Base-by-base conservation (phyloP, 2,888 invertebrate species). In the Campoplex nolae region DNA sequence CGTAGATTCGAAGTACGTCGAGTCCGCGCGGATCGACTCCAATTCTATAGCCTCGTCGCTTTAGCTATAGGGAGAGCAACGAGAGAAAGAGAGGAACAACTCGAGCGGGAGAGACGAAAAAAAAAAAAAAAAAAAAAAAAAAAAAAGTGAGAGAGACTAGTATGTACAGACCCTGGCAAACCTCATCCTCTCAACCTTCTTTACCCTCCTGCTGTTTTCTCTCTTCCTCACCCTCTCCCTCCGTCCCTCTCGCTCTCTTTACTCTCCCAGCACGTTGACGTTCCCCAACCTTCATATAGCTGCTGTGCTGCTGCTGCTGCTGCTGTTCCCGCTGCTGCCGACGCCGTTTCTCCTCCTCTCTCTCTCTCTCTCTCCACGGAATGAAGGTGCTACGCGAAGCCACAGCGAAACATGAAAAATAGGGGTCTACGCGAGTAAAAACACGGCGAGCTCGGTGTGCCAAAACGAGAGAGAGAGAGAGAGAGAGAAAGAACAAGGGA, bases 351-450 rank as follows among this genome's bases (percentile, higher is more conserved):
- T 78, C 71, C 77, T 58, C 28, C 76, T 35, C 56, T 35, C 56
- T 18, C 38, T 9, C 11, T 28, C 54, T 13, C 23, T 1, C 45
- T 32, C 84, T 83, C 75, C 58, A 89, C 91, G 92, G 92, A 93
- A 93, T 92, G 93, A 94, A 94, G 94, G 94, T 94, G 94, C 94
- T 93, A 93, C 92, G 92, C 93, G 94, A 94, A 94, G 94, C 94
- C 94, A 94, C 94, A 94, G 93, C 94, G 94, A 94, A 94, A 94
- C 94, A 94, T 94, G 94, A 94, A 94, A 94, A 94, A 94, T 94
- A 94, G 93, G 93, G 93, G 94, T 93, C 92, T 94, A 94, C 94
- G 94, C 90, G 92, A 93, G 93, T 92, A 94, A 94, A 94, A 94
- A 94, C 94, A 94, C 92, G 93, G 80, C 58, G 91, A 90, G 88